Conservation (phyloP, 2,797 vertebrate genomes). For the Sebastolobus alascanus region DNA sequence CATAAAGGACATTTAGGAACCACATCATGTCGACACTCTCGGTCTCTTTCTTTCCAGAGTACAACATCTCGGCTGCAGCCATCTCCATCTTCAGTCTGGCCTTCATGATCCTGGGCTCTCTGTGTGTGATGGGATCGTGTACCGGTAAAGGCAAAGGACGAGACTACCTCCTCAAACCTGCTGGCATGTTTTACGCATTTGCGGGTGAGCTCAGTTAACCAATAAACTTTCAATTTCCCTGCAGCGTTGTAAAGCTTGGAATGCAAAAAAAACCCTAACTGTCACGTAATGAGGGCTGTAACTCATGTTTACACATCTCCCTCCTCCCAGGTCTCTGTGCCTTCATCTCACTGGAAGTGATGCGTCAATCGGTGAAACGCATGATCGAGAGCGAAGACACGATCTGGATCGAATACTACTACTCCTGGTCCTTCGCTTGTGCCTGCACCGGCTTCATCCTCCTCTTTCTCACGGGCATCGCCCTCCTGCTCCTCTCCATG, state of each 20-base stretch:
- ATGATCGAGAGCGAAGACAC: constrained; percentile 97
- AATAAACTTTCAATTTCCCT: not conserved
- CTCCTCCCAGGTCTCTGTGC: constrained; percentile 90
- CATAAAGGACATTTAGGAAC: not conserved
- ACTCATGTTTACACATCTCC: not conserved
- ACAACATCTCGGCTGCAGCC: constrained; percentile 98
- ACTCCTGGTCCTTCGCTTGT: constrained; percentile 95
- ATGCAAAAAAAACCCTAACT: too few relatives aligned
- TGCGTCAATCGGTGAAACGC: constrained; percentile 96
- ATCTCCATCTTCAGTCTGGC: constrained; percentile 94
- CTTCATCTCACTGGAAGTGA: constrained; percentile 95
- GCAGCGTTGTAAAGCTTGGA: not conserved
- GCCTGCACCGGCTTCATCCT: constrained; percentile 91
- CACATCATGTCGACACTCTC: not conserved
- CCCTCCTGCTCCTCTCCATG: constrained; percentile 93
- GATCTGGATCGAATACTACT: constrained; percentile 92
- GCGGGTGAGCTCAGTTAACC: constrained; percentile 84
- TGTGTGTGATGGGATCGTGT: constrained; percentile 89
- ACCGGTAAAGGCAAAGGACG: constrained; percentile 86
- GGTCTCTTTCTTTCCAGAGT: constrained; percentile 84
- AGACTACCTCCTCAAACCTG: constrained; percentile 95
- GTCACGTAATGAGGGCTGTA: not conserved
- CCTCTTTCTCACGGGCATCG: constrained; percentile 91
- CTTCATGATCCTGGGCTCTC: constrained; percentile 90
- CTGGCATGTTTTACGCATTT: constrained; percentile 95